Conservation (phyloP, 1,140 invertebrate genomes). For the Dufourea novaeangliae region DNA sequence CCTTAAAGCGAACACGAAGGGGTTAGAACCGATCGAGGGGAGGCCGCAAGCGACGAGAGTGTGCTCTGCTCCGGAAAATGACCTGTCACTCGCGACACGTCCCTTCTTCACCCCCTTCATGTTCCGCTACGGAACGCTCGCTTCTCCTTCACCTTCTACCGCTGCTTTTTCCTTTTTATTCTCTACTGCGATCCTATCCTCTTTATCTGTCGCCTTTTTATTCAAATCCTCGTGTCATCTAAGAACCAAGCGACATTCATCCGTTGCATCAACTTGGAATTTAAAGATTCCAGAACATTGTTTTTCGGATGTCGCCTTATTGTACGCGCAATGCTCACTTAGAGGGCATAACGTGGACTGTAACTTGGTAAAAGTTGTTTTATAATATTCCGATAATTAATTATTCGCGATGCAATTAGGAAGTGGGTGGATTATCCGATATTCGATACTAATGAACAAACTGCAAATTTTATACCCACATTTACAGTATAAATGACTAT, state of each 20-base stretch:
- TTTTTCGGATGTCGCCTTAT: not conserved
- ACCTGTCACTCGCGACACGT: constrained; percentile 78
- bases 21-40: constrained; percentile 64
- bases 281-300: not conserved
- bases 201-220: constrained; percentile 57
- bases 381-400: not conserved
- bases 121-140: constrained; percentile 62
- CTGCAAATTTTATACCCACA: too few species aligned
- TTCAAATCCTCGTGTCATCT: constrained; percentile 62
- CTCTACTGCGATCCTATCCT: constrained; percentile 7
- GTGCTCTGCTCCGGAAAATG: constrained; percentile 79
- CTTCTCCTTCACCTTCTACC: constrained; percentile 62
- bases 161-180: constrained; percentile 50
- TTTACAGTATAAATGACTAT: too few species aligned
- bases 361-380: too few species aligned
- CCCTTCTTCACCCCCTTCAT: constrained; percentile 66
- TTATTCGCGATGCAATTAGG: not conserved
- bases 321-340: too few species aligned
- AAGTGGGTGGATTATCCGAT: too few species aligned
- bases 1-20: constrained; percentile 59
- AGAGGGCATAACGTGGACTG: not conserved
- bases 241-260: constrained; percentile 48
- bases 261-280: constrained; percentile 26
- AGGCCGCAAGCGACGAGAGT: constrained; percentile 67
- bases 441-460: too few species aligned